A percentile compares a stretch with the other conserved stretches of the same genome.
Evolutionary conservation across 1,140 invertebrate genomes (phyloP).

Genomic region (Zophobas morio): DNA sequence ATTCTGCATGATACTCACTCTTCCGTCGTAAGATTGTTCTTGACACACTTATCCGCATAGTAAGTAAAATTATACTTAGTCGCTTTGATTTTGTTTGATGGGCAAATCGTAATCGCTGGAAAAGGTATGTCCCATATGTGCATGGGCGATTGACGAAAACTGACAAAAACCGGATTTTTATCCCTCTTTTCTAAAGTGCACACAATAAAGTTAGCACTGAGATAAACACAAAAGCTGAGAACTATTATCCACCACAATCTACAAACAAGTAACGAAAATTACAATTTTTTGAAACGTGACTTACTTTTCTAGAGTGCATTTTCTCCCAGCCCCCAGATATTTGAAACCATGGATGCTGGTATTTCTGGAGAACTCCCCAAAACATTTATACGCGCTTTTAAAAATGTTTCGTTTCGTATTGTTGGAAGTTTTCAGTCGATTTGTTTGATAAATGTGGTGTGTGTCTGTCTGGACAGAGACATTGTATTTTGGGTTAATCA

Average conservation of each 20-base stretch:
- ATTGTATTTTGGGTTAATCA: too few relatives aligned
- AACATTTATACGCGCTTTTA: too few relatives aligned
- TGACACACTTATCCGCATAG: background rate
- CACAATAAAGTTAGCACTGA: constrained; percentile 22
- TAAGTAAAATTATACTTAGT: background rate
- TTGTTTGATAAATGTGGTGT: too few relatives aligned
- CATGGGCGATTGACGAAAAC: constrained; percentile 69
- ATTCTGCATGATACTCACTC: background rate
- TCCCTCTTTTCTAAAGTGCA: constrained; percentile 62
- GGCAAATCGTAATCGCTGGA: constrained; percentile 70
- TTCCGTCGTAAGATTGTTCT: background rate
- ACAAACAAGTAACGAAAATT: constrained; percentile 65
- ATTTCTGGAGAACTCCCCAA: too few relatives aligned
- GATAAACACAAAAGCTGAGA: constrained; percentile 34
- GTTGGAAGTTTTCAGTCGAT: too few relatives aligned
- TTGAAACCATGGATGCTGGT: too few relatives aligned
- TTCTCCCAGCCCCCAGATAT: too few relatives aligned
- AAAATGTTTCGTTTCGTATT: too few relatives aligned
- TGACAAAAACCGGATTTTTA: constrained; percentile 71
- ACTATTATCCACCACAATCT: constrained; percentile 52
- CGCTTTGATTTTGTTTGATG: constrained; percentile 62
- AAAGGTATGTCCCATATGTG: constrained; percentile 72
- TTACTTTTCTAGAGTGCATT: too few relatives aligned
- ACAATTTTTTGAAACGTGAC: constrained; percentile 69
- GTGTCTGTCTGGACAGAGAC: too few relatives aligned